These are phyloP conservation scores for Atrichornis clamosus DNA, from an alignment of 2,113 vertebrate genomes.

Conservation along the genomic window DNA sequence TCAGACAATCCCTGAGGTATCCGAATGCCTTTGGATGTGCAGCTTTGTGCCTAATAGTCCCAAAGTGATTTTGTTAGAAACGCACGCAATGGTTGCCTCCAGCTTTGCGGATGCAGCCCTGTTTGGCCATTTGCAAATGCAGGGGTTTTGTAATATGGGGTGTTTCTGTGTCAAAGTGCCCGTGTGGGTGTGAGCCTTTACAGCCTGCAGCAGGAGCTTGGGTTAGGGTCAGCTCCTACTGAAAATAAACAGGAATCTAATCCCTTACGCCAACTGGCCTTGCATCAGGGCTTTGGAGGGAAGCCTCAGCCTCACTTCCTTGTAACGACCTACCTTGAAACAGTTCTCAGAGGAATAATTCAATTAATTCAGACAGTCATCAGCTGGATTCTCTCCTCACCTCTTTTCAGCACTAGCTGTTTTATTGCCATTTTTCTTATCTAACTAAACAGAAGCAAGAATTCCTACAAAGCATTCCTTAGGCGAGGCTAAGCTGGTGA, in stretches of 20 bases:
- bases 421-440: constrained; percentile 3
- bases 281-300: not conserved
- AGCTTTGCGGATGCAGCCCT: not conserved
- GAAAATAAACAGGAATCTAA: not conserved
- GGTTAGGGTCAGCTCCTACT: not conserved
- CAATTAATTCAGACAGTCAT: constrained; percentile 1
- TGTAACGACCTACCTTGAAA: not conserved
- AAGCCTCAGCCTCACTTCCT: not conserved
- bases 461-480: not conserved
- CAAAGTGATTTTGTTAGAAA: not conserved
- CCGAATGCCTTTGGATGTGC: not conserved
- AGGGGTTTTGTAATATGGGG: not conserved
- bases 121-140: not conserved
- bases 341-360: not conserved
- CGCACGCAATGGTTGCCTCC: not conserved
- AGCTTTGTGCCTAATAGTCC: not conserved
- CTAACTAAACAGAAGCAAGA: not conserved
- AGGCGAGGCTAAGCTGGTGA: not conserved
- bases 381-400: not conserved
- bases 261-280: not conserved
- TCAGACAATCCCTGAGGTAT: not conserved
- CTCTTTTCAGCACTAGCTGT: not conserved
- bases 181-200: not conserved
- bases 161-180: not conserved
- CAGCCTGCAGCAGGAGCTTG: not conserved